These are phyloP conservation scores for Leptinotarsa haldemani DNA, from an alignment of 2,888 invertebrate genomes.

Conservation along the genomic window DNA sequence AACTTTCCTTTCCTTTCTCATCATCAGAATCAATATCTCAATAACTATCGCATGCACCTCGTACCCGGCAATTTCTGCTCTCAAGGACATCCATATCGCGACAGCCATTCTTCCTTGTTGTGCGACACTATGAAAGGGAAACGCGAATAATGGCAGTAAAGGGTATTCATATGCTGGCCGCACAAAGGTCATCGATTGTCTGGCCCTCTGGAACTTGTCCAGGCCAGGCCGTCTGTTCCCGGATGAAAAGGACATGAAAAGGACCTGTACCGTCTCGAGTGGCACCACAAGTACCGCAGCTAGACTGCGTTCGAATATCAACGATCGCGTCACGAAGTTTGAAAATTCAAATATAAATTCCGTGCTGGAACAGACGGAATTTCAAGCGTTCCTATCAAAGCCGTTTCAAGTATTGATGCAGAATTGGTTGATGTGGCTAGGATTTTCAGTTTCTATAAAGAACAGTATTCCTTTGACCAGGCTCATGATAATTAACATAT, in stretches of 20 bases:
- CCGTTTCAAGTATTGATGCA: too few relatives aligned
- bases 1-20: too few relatives aligned
- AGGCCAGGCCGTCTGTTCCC: background rate
- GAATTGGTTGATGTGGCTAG: too few relatives aligned
- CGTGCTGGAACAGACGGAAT: too few relatives aligned
- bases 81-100: conserved; percentile 13
- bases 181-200: conserved; percentile 17
- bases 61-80: background rate
- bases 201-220: background rate
- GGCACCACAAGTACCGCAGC: conserved; percentile 3
- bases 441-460: too few relatives aligned
- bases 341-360: background rate
- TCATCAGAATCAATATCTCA: background rate
- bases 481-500: too few relatives aligned
- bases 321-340: background rate
- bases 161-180: conserved; percentile 13
- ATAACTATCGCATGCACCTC: background rate
- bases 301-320: conserved; percentile 7
- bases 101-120: conserved; percentile 8
- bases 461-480: too few relatives aligned
- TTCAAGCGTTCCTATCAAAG: too few relatives aligned
- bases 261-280: conserved; percentile 20
- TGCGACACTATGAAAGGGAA: conserved; percentile 7
- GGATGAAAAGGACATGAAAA: conserved; percentile 11
- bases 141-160: conserved; percentile 13